These are phyloP conservation scores for Tupaia tana DNA, from an alignment of 2,113 vertebrate species.

Conservation along the genomic window DNA sequence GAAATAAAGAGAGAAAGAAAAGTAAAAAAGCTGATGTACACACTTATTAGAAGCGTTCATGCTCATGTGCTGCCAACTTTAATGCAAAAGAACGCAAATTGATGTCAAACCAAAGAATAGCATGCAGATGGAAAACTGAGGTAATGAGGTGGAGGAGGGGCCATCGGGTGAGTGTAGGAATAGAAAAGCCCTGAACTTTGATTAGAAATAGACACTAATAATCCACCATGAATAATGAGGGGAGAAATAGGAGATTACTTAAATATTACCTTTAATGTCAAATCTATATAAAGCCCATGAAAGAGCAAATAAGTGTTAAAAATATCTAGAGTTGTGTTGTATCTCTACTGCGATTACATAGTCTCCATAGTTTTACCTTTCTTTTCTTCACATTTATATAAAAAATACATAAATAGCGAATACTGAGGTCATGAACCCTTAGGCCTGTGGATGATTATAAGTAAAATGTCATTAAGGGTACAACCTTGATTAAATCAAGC, in stretches of 20 bases:
- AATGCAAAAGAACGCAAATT: not conserved
- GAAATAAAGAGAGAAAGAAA: too few relatives aligned
- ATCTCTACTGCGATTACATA: not conserved
- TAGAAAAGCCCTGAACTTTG: not conserved
- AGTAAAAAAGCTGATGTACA: not conserved
- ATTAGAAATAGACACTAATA: constrained; percentile 44
- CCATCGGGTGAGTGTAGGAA: not conserved
- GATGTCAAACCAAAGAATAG: not conserved
- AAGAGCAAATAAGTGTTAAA: constrained; percentile 35
- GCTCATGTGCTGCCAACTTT: not conserved
- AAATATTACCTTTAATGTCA: constrained; percentile 62
- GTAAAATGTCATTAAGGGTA: not conserved
- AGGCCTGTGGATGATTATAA: not conserved
- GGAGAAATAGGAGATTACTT: constrained; percentile 29
- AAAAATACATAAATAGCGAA: constrained; percentile 12
- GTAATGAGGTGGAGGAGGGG: not conserved
- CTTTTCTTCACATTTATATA: not conserved
- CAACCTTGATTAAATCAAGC: not conserved
- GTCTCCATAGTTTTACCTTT: not conserved
- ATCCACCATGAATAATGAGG: constrained; percentile 18
- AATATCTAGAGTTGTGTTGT: constrained; percentile 11
- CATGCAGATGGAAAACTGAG: not conserved
- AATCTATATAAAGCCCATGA: constrained; percentile 56
- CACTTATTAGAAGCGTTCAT: not conserved
- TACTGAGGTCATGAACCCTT: not conserved